Evolutionary conservation across 1,140 invertebrate species (phyloP), one percentile per base, ranked within the genome.

Genomic region (Paracyclopina nana): DNA sequence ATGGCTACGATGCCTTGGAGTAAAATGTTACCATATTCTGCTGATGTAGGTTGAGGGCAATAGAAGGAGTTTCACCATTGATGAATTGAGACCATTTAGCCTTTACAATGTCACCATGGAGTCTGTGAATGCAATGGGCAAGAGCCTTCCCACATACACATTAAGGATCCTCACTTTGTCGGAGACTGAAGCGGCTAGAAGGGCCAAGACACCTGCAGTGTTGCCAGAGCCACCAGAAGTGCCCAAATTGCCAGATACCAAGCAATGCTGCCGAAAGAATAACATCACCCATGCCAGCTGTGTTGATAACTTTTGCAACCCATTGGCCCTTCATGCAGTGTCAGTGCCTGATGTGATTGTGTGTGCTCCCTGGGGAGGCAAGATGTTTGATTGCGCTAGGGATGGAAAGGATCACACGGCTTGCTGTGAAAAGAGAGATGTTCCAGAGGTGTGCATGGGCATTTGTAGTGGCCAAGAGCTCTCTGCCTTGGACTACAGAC

Each of bases 21-120:
- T n/a, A n/a, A n/a, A n/a, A n/a, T n/a, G n/a, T n/a, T n/a, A n/a
- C n/a, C n/a, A n/a, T n/a, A n/a, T n/a, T n/a, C n/a, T n/a, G n/a
- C n/a, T n/a, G n/a, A n/a, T n/a, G n/a, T n/a, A n/a, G n/a, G n/a
- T n/a, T n/a, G n/a, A n/a, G n/a, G n/a, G n/a, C n/a, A n/a, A n/a
- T n/a, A n/a, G n/a, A n/a, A n/a, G n/a, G n/a, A n/a, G n/a, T n/a
- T n/a, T n/a, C n/a, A n/a, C n/a, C n/a, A n/a, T n/a, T n/a, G n/a
- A n/a, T n/a, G n/a, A n/a, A 62, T 64, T 76, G 30, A 62, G 68
- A 1, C 76, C 79, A 0, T 76, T 78, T 56, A 82, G 79, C 16
- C 82, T 83, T 79, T 84, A 85, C 60, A 79, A 83, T 59, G 68
- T 84, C 1, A 72, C 72, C 0, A 72, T 82, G 8, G 73, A 70